Conservation (phyloP, 2,113 vertebrate species). For the Prietella phreatophila region DNA sequence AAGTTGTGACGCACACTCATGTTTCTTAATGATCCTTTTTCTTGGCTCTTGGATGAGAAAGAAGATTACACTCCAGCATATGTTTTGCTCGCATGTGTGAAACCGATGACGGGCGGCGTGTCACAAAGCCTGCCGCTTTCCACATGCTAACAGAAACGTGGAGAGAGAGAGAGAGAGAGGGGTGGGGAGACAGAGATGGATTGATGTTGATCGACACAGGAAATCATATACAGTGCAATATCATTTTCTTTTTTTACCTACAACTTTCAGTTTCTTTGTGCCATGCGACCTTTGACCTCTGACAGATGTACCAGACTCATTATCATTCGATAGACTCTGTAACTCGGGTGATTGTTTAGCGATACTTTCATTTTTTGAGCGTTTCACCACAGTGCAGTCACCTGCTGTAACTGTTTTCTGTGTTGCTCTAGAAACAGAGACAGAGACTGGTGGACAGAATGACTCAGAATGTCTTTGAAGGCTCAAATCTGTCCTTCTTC, state of each 20-base stretch:
- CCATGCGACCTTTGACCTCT: constrained; percentile 1
- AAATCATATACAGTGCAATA: neutral
- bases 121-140: constrained; percentile 37
- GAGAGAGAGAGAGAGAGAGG: neutral
- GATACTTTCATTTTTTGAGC: neutral
- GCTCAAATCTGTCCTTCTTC: neutral
- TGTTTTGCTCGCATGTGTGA: constrained; percentile 54
- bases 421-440: neutral
- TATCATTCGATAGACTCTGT: neutral
- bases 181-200: neutral
- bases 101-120: constrained; percentile 35
- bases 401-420: neutral
- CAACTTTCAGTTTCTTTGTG: neutral
- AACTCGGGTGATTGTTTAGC: neutral
- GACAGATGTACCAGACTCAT: neutral
- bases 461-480: neutral
- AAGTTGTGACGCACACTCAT: constrained; percentile 19
- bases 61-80: constrained; percentile 52
- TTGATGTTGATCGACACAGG: neutral
- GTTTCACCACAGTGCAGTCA: neutral
- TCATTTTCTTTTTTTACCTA: neutral
- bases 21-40: constrained; percentile 49
- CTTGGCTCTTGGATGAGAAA: constrained; percentile 40
- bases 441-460: neutral
- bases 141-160: constrained; percentile 22